These are phyloP conservation scores for Calliphora vomitoria DNA, from an alignment of 2,888 invertebrate species.

Conservation along the genomic window DNA sequence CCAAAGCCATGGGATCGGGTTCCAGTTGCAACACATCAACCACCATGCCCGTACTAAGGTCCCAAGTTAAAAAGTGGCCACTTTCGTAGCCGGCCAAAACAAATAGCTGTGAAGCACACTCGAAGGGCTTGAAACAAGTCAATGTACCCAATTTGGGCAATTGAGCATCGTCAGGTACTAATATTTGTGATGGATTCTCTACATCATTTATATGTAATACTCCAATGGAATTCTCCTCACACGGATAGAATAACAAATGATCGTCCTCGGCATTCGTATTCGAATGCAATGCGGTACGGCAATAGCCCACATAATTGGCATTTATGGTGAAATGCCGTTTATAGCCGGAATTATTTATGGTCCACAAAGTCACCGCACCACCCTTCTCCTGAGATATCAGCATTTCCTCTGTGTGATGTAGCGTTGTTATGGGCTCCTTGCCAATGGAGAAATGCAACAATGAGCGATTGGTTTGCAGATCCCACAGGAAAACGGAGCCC, in stretches of 20 bases:
- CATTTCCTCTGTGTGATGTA: constrained; percentile 86
- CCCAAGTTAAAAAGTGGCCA: constrained; percentile 90
- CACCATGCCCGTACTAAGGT: constrained; percentile 86
- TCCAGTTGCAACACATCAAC: constrained; percentile 83
- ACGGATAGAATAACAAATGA: constrained; percentile 88
- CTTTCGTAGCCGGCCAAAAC: constrained; percentile 90
- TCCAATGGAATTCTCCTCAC: constrained; percentile 85
- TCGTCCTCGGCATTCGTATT: constrained; percentile 82
- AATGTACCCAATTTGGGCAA: constrained; percentile 85
- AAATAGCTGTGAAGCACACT: constrained; percentile 85
- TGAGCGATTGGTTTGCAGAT: constrained; percentile 91
- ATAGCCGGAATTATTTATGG: constrained; percentile 87
- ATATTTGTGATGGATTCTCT: constrained; percentile 79
- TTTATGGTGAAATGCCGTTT: constrained; percentile 86
- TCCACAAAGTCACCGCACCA: constrained; percentile 89
- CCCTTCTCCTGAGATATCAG: constrained; percentile 91
- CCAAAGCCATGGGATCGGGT: constrained; percentile 89
- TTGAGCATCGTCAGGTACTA: constrained; percentile 82
- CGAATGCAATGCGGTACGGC: constrained; percentile 86
- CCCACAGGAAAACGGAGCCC: constrained; percentile 91
- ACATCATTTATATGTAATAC: constrained; percentile 83
- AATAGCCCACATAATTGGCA: constrained; percentile 89
- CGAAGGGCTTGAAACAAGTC: constrained; percentile 86
- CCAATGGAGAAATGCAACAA: constrained; percentile 88
- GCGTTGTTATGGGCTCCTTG: constrained; percentile 85